These are phyloP conservation scores for Benthosema pterotum DNA, from an alignment of 2,797 vertebrate species.

Conservation along the genomic window DNA sequence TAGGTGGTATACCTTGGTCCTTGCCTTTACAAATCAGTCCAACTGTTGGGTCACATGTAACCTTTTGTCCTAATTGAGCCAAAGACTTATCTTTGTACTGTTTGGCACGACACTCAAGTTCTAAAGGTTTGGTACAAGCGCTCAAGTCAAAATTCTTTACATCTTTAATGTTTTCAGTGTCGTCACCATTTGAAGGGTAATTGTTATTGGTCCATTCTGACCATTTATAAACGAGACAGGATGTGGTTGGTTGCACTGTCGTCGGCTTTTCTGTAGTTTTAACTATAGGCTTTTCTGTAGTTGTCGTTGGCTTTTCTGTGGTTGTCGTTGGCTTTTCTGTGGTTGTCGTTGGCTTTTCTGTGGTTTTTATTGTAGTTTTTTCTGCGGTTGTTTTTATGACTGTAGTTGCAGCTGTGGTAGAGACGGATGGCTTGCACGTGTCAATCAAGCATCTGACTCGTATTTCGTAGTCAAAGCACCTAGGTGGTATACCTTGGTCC, in stretches of 20 bases:
- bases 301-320: neutral
- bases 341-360: neutral
- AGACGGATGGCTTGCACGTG: neutral
- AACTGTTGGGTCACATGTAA: conserved; percentile 65
- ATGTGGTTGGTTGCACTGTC: too few relatives aligned
- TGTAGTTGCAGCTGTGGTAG: neutral
- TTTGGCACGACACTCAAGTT: conserved; percentile 75
- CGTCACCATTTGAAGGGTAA: too few relatives aligned
- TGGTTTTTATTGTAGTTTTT: too few relatives aligned
- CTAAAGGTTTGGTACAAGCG: conserved; percentile 66
- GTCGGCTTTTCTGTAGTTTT: too few relatives aligned
- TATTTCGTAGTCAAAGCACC: conserved; percentile 80
- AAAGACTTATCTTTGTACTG: conserved; percentile 53
- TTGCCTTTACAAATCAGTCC: too few relatives aligned
- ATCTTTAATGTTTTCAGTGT: too few relatives aligned
- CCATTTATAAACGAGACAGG: too few relatives aligned
- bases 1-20: neutral
- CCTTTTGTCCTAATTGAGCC: conserved; percentile 56
- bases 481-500: neutral
- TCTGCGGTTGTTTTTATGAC: neutral
- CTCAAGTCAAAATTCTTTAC: conserved; percentile 11
- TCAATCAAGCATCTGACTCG: conserved; percentile 68
- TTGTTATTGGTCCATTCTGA: too few relatives aligned
- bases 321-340: neutral
- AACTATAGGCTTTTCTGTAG: too few relatives aligned